These are phyloP conservation scores for Neria commutata DNA, from an alignment of 2,888 invertebrate genomes.

Conservation along the genomic window DNA sequence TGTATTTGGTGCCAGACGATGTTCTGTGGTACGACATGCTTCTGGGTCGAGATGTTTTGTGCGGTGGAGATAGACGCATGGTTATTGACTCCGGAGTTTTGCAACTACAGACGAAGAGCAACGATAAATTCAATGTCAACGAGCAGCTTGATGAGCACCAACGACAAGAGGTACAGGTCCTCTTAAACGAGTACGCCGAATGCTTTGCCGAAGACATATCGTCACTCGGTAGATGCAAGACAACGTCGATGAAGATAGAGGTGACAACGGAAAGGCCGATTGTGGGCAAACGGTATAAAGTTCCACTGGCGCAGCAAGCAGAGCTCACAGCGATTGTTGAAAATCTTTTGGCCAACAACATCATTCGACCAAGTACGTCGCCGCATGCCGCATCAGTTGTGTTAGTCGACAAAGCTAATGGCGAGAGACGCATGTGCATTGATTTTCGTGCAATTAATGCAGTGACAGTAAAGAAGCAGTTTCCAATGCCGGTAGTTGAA, in stretches of 20 bases:
- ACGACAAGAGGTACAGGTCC: neutral
- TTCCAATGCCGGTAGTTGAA: slow-evolving; percentile 22
- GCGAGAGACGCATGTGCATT: slow-evolving; percentile 26
- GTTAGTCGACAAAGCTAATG: slow-evolving; percentile 22
- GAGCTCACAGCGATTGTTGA: slow-evolving; percentile 14
- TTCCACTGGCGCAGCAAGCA: slow-evolving; percentile 20
- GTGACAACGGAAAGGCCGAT: slow-evolving; percentile 24
- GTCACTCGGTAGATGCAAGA: slow-evolving; percentile 24
- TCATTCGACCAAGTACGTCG: slow-evolving; percentile 23
- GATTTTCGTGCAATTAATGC: slow-evolving; percentile 23
- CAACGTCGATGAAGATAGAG: slow-evolving; percentile 20
- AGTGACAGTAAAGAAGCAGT: slow-evolving; percentile 18
- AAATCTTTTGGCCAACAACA: slow-evolving; percentile 19
- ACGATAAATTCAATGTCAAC: neutral
- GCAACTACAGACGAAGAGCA: slow-evolving; percentile 13
- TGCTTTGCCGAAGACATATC: slow-evolving; percentile 26
- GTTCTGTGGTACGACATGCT: too few relatives aligned
- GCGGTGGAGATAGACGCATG: slow-evolving; percentile 16
- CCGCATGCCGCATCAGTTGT: slow-evolving; percentile 26
- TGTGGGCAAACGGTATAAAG: slow-evolving; percentile 28
- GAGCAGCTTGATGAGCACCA: slow-evolving; percentile 4
- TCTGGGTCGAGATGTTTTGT: slow-evolving; percentile 27
- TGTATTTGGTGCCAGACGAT: slow-evolving; percentile 21
- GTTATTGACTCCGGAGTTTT: slow-evolving; percentile 19
- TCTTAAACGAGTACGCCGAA: neutral